Base-by-base conservation (phyloP, 2,888 invertebrate genomes). In the Heliconius sara region DNA sequence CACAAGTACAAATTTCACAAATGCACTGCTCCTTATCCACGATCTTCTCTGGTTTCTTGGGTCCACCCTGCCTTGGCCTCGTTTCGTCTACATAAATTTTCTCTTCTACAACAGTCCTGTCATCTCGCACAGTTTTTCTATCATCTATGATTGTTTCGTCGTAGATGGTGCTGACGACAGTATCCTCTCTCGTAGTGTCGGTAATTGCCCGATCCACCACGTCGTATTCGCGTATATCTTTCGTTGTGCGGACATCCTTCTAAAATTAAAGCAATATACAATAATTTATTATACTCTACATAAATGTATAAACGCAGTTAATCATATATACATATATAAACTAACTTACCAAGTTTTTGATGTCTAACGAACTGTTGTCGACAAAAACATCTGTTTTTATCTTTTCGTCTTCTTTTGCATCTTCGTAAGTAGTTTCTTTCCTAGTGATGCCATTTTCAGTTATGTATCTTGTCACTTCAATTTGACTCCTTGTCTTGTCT, bases 1-100 rank as follows among this genome's bases (percentile, higher is more conserved):
- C 98, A 95, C 98, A 98, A 88, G 98, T 98, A 91, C 98, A 98
- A 83, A 98, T 97, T 95, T 98, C 98, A 90, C 98, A 98, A 87
- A 98, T 98, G 91, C 98, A 98, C 91, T 97, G 97, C 88, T 98
- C 98, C 89, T 97, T 97, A 84, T 94, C 91, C 71, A 90, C 87
- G 77, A 84, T 85, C 83, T 92, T 92, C 84, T 94, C 92, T 78
- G 94, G 93, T 89, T 92, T 93, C 88, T 89, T 95, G 83, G 95
- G 94, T 83, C 95, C 94, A 83, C 90, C 92, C 72, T 88, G 89
- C 84, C 88, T 90, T 57, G 92, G 93, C 86, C 89, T 90, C 84
- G 89, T 91, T 90, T 95, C 91, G 84, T 95, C 92, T 74, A 90
- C 86, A 85, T 93, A 89, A 84, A 92, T 89, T 78, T 91, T 94